Percentiles rank a stretch among this genome's conserved stretches.
Evolutionary conservation across 2,113 vertebrate genomes (phyloP).

Genomic region (Chrysochloris asiatica): DNA sequence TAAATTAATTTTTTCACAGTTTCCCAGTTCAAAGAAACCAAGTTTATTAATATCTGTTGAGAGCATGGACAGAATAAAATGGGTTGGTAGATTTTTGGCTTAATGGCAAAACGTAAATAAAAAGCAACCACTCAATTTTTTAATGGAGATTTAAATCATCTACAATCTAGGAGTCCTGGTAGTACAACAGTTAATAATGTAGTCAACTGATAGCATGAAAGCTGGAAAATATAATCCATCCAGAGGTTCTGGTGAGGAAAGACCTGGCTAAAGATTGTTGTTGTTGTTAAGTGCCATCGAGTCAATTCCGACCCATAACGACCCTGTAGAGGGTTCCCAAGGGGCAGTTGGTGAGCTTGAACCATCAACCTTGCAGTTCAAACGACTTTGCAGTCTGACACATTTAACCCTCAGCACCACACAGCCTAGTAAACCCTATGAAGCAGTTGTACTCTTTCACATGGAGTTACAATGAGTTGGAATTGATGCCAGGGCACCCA

Average conservation of each 20-base stretch:
- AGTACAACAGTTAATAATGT: neutral
- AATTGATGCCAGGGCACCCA: neutral
- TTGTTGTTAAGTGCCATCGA: too few species aligned
- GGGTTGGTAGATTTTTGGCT: neutral
- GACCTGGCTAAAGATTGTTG: too few species aligned
- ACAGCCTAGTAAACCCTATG: neutral
- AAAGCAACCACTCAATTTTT: slow-evolving; percentile 34
- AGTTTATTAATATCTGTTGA: neutral
- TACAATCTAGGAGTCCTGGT: neutral
- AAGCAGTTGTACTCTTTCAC: too few species aligned
- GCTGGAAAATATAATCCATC: neutral
- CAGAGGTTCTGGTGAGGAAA: neutral
- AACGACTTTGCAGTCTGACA: too few species aligned
- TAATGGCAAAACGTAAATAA: slow-evolving; percentile 18
- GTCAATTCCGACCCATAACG: too few species aligned
- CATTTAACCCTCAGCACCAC: too few species aligned
- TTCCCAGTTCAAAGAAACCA: neutral
- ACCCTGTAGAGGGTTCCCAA: too few species aligned
- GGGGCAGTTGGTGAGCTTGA: too few species aligned
- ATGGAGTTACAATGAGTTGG: neutral
- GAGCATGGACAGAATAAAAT: slow-evolving; percentile 27
- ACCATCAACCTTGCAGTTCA: too few species aligned
- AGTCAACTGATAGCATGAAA: neutral
- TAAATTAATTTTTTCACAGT: neutral
- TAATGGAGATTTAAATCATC: slow-evolving; percentile 21